These are phyloP conservation scores for Petroica traversi DNA, from an alignment of 2,113 vertebrate genomes.

Conservation along the genomic window DNA sequence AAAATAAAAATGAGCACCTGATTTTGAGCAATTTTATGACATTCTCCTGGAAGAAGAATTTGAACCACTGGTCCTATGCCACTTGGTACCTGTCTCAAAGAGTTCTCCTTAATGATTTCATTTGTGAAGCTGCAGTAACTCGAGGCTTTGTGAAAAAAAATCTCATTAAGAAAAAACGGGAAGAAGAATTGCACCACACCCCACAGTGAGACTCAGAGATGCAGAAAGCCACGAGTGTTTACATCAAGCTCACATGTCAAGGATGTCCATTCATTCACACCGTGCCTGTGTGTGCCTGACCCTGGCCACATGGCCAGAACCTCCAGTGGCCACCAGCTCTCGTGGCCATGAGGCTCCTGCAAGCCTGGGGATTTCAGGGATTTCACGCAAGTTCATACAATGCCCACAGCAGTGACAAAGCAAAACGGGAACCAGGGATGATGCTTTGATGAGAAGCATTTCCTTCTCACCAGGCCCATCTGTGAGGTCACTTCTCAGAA, in stretches of 20 bases:
- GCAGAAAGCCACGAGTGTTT: background rate
- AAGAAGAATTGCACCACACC: background rate
- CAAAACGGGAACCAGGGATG: background rate
- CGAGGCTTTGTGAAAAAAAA: fast-evolving
- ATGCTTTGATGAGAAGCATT: background rate
- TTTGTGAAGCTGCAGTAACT: background rate
- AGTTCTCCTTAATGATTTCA: background rate
- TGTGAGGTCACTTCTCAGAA: background rate
- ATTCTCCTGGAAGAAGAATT: background rate
- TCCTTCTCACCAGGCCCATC: background rate
- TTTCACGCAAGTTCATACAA: background rate
- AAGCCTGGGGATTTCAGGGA: background rate
- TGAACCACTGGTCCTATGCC: background rate
- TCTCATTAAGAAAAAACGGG: fast-evolving
- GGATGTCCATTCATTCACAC: background rate
- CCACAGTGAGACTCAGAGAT: background rate
- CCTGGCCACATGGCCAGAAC: fast-evolving
- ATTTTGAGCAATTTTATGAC: background rate
- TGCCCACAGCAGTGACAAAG: background rate
- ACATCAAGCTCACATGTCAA: background rate
- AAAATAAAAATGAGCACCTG: background rate
- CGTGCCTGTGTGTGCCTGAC: fast-evolving
- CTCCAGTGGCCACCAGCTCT: background rate
- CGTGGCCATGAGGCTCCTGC: background rate
- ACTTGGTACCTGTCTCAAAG: fast-evolving